Evolutionary conservation across 1,140 invertebrate genomes (phyloP).

Genomic region (Batillaria attramentaria): DNA sequence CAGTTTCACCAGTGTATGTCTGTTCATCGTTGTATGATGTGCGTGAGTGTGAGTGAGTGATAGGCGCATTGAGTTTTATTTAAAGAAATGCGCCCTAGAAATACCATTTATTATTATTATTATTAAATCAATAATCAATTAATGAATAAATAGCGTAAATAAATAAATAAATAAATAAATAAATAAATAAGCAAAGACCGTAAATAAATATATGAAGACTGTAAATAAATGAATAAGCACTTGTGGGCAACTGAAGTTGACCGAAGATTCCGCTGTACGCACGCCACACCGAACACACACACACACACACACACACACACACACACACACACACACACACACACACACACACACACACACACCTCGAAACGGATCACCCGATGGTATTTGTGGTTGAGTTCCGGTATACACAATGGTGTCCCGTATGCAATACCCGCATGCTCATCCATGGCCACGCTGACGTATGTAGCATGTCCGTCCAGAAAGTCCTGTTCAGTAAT

Average conservation of each 20-base stretch:
- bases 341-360: slow-evolving; percentile 22
- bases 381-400: slow-evolving; percentile 50
- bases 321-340: neutral
- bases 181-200: no score
- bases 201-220: no score
- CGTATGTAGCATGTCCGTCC: slow-evolving; percentile 41
- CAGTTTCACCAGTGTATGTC: no score
- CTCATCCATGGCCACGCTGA: slow-evolving; percentile 58
- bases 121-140: neutral
- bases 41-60: no score
- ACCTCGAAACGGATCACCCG: slow-evolving; percentile 52
- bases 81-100: no score
- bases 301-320: neutral
- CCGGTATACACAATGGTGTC: slow-evolving; percentile 50
- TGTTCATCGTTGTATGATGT: no score
- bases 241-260: no score
- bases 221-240: no score
- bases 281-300: neutral
- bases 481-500: slow-evolving; percentile 49
- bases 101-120: neutral
- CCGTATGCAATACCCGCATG: slow-evolving; percentile 47
- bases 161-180: neutral
- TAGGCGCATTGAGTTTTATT: no score
- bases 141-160: neutral
- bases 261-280: no score